Conservation (phyloP, 1,140 invertebrate species). For the Chymomyza costata region DNA sequence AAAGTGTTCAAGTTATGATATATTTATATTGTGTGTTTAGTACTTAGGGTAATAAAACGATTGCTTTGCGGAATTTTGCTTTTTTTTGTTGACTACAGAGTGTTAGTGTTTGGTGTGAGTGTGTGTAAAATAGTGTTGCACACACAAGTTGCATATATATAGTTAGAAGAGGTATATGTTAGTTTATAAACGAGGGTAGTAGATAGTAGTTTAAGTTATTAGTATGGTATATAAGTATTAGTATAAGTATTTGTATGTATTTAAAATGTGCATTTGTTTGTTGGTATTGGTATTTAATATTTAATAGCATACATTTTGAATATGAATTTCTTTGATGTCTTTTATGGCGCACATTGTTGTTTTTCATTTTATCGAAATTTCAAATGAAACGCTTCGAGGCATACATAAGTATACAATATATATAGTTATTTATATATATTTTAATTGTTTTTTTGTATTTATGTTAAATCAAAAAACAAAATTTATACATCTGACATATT, state of each 20-base stretch:
- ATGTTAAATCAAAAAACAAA: background rate
- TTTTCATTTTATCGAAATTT: slow-evolving; percentile 42
- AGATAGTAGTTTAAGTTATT: background rate
- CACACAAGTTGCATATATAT: slow-evolving; percentile 25
- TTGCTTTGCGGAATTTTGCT: too few relatives aligned
- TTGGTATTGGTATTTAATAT: slow-evolving; percentile 26
- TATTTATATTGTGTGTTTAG: too few relatives aligned
- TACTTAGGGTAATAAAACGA: too few relatives aligned
- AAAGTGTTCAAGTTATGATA: too few relatives aligned
- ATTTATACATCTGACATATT: slow-evolving; percentile 1
- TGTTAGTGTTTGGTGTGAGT: too few relatives aligned
- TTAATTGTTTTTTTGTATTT: slow-evolving; percentile 3
- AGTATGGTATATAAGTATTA: slow-evolving; percentile 7
- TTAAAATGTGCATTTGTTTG: slow-evolving; percentile 25
- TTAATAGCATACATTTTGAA: slow-evolving; percentile 26
- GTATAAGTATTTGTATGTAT: slow-evolving; percentile 34
- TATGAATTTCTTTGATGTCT: slow-evolving; percentile 25
- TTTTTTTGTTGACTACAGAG: too few relatives aligned
- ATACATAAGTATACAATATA: too few relatives aligned
- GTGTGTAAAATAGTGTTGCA: too few relatives aligned
- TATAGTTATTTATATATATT: slow-evolving; percentile 1
- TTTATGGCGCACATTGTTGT: slow-evolving; percentile 11
- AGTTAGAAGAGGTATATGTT: too few relatives aligned
- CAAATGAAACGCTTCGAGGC: slow-evolving; percentile 27
- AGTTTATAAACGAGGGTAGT: too few relatives aligned